Evolutionary conservation across 2,113 vertebrate genomes (phyloP), one percentile per base, ranked within the genome.

Genomic region (Ailuropoda melanoleuca): DNA sequence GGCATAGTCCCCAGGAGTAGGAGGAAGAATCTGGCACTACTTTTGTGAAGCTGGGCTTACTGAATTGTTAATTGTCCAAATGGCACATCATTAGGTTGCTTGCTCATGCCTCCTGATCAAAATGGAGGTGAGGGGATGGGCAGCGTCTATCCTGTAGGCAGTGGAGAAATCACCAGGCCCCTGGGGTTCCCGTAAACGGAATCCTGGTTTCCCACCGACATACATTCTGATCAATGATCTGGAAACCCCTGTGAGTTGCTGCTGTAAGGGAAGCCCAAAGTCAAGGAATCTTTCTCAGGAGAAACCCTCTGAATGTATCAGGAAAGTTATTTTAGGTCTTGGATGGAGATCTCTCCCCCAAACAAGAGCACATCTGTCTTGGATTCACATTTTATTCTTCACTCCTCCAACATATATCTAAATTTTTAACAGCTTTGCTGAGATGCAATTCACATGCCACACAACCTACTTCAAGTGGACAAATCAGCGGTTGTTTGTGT

Each of bases 221-320:
- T 64, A 24, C 72, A 82, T 87, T 81, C 17, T 81, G 15, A 88
- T 80, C 68, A 90, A 97, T 77, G 50, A 91, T 77, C 94, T 95
- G 80, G 83, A 94, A 97, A 94, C 8, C 19, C 62, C 74, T 39
- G n/a, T 0, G 17, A 95, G n/a, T 13, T 34, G 11, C 21, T 92
- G 60, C 56, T 78, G 12, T 14, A 84, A 92, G 60, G 55, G 55
- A 97, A 95, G 72, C n/a, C 77, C 82, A 68, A 60, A 39, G 68
- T 66, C 87, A 97, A 93, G 37, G 34, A 48, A 86, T 68, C 39
- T 62, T 89, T 80, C 50, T 93, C n/a, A 31, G 56, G 19, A 70
- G 24, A 86, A 96, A 53, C 10, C 15, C 31, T 92, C 81, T 88
- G 60, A 93, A 48, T 82, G 37, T 34, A 74, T 3, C 15, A 46